Percentiles rank a stretch among this genome's conserved stretches.
phyloP scores from a whole-genome alignment of 2,113 vertebrate genomes.

The Actenoides hombroni region DNA sequence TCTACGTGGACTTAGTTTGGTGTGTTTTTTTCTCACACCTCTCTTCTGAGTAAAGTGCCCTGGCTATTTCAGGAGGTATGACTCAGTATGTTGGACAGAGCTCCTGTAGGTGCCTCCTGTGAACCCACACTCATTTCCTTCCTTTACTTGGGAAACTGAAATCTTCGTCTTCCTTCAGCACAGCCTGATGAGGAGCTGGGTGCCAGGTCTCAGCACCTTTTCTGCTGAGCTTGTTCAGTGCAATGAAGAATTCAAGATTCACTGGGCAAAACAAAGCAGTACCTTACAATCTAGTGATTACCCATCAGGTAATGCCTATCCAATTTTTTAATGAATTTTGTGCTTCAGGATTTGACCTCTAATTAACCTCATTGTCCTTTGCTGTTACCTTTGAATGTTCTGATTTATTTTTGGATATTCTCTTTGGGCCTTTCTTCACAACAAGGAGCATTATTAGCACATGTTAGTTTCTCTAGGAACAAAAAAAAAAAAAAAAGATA shows the following conservation, averaged over 20 bases:
- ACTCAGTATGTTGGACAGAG: neutral
- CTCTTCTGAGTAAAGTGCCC: neutral
- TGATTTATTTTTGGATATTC: constrained; percentile 34
- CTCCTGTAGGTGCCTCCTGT: neutral
- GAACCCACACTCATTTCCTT: neutral
- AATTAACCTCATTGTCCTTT: constrained; percentile 55
- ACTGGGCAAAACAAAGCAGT: neutral
- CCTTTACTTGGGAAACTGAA: neutral
- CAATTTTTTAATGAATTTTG: neutral
- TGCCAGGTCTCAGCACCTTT: neutral
- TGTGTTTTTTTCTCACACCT: neutral
- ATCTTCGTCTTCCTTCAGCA: neutral
- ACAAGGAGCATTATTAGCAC: neutral
- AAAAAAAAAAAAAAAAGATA: neutral
- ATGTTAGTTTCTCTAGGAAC: neutral
- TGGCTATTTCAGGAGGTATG: neutral
- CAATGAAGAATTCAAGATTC: neutral
- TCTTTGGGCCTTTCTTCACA: neutral
- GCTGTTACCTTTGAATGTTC: neutral
- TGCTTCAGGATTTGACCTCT: constrained; percentile 42
- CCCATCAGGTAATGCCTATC: neutral
- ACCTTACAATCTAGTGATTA: neutral
- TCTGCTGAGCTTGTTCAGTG: neutral
- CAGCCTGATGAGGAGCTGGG: neutral
- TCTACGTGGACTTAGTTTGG: neutral